phyloP scores from a whole-genome alignment of 2,888 invertebrate genomes.

The Muschampia plurimacula region DNA sequence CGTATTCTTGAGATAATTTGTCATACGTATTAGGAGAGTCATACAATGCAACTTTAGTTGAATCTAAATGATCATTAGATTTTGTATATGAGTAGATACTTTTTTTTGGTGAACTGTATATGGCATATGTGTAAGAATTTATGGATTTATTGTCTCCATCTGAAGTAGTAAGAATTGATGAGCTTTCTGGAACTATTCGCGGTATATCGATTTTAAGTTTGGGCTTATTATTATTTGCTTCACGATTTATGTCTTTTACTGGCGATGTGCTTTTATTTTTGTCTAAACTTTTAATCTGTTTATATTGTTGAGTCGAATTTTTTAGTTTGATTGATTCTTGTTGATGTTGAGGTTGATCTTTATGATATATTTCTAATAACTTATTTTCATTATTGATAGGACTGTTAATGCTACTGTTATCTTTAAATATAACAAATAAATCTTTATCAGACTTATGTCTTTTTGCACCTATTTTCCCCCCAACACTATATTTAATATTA shows the following conservation, averaged over 20 bases:
- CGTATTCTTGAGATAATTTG: conserved; percentile 23
- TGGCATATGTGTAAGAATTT: conserved; percentile 55
- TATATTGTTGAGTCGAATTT: not conserved
- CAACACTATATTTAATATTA: conserved; percentile 41
- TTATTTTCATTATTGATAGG: conserved; percentile 32
- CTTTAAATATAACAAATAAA: conserved; percentile 67
- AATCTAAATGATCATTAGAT: conserved; percentile 51
- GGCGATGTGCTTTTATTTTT: conserved; percentile 45
- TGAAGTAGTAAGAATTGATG: conserved; percentile 52
- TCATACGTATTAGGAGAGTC: conserved; percentile 15
- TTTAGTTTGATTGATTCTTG: not conserved
- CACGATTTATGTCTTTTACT: conserved; percentile 48
- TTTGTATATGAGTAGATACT: conserved; percentile 36
- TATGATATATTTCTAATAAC: conserved; percentile 32
- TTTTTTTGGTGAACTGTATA: conserved; percentile 48
- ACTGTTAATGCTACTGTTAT: conserved; percentile 55
- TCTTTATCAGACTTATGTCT: conserved; percentile 56
- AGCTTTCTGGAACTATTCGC: conserved; percentile 48
- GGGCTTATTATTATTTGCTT: conserved; percentile 52
- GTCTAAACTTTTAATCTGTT: conserved; percentile 25
- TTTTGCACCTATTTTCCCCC: conserved; percentile 42
- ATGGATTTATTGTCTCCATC: conserved; percentile 60
- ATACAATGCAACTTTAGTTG: conserved; percentile 37
- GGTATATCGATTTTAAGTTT: conserved; percentile 63
- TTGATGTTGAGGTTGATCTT: conserved; percentile 19